phyloP scores from a whole-genome alignment of 2,113 vertebrate genomes.

The Chaetorhynchus papuensis region DNA sequence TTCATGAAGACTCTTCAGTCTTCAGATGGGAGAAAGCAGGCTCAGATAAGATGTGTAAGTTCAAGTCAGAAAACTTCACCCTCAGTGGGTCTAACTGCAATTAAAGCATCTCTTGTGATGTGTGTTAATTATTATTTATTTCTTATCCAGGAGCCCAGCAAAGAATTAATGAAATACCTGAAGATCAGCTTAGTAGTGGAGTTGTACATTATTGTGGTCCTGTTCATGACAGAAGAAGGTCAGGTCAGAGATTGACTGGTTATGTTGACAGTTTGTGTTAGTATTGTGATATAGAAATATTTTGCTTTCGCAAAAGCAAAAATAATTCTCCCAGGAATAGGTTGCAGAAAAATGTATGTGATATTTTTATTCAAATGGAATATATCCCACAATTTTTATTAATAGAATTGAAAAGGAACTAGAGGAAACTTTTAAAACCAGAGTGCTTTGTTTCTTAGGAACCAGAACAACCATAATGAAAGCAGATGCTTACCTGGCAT shows the following conservation, averaged over 20 bases:
- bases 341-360: background rate
- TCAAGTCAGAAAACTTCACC: background rate
- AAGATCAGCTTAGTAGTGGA: background rate
- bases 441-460: background rate
- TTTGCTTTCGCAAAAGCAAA: background rate
- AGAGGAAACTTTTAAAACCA: background rate
- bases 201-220: background rate
- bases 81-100: background rate
- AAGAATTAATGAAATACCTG: background rate
- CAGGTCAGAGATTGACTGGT: background rate
- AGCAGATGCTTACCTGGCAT: background rate
- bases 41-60: background rate
- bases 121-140: background rate
- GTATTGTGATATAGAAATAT: background rate
- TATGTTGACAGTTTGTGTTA: background rate
- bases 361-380: background rate
- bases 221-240: background rate
- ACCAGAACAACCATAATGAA: background rate
- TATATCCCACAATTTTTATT: background rate
- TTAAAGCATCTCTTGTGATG: background rate
- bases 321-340: background rate
- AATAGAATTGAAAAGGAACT: background rate
- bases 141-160: background rate
- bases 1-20: background rate
- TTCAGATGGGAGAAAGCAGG: background rate